Evolutionary conservation across 2,888 invertebrate species (phyloP).

Genomic region (Leucophora obtusa): DNA sequence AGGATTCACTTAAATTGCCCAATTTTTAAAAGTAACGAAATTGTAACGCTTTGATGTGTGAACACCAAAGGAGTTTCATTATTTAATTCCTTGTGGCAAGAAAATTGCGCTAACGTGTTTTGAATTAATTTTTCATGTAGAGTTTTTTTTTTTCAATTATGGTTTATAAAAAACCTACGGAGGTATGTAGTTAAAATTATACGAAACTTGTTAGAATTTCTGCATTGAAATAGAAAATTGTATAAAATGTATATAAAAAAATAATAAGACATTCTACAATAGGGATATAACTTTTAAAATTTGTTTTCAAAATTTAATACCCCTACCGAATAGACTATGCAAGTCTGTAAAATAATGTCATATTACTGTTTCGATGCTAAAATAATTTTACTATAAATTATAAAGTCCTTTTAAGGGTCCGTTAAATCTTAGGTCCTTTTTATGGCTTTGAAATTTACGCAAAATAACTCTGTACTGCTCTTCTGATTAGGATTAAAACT

Average conservation of each 20-base stretch:
- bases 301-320: no score
- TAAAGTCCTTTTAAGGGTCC: no score
- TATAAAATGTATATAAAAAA: neutral
- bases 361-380: no score
- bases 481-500: no score
- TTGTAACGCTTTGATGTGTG: constrained; percentile 67
- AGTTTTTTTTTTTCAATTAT: constrained; percentile 12
- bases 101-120: constrained; percentile 77
- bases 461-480: no score
- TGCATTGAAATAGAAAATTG: neutral
- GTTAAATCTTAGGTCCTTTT: no score
- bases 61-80: constrained; percentile 64
- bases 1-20: constrained; percentile 63
- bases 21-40: constrained; percentile 60
- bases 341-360: no score
- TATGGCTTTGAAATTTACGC: no score
- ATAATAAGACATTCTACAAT: neutral
- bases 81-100: constrained; percentile 62
- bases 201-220: neutral
- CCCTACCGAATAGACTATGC: no score
- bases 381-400: no score
- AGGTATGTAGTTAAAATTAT: neutral
- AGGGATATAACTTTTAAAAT: neutral
- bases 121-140: constrained; percentile 73
- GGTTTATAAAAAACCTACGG: constrained; percentile 9